phyloP scores from a whole-genome alignment of 2,888 invertebrate genomes.

The Noctuana brunneofusca region DNA sequence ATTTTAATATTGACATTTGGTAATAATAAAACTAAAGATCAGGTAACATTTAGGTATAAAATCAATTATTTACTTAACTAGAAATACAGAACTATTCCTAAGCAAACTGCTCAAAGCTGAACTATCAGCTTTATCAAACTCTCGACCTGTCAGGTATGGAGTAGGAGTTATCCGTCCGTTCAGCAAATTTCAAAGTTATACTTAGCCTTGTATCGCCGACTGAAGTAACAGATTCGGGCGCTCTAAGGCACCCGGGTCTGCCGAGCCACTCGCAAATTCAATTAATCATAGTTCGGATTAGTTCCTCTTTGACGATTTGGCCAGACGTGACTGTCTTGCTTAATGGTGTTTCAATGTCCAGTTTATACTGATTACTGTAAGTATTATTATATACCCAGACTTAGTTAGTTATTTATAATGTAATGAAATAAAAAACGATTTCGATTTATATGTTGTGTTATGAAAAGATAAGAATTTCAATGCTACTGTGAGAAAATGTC shows the following conservation, averaged over 20 bases:
- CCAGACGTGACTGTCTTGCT: constrained; percentile 66
- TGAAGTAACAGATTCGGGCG: constrained; percentile 69
- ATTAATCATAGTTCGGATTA: constrained; percentile 79
- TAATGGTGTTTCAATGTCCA: constrained; percentile 52
- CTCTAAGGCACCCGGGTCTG: constrained; percentile 51
- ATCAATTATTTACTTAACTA: neutral
- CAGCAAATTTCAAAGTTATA: constrained; percentile 56
- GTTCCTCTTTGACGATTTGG: constrained; percentile 73
- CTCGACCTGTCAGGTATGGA: constrained; percentile 56
- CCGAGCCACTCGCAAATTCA: constrained; percentile 72
- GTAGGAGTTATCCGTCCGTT: constrained; percentile 45
- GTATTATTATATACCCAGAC: constrained; percentile 1
- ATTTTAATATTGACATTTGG: no score
- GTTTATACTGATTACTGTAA: constrained; percentile 32
- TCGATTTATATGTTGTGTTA: no score
- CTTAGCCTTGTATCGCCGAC: constrained; percentile 50
- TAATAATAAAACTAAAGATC: neutral
- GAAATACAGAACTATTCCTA: neutral
- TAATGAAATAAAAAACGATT: no score
- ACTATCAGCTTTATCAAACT: constrained; percentile 43
- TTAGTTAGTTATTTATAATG: neutral
- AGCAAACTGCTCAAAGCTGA: constrained; percentile 22
- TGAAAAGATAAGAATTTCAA: no score
- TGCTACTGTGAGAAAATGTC: no score
- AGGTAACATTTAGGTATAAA: neutral